Conservation (phyloP, 2,888 invertebrate genomes). For the Apotomis betuletana region DNA sequence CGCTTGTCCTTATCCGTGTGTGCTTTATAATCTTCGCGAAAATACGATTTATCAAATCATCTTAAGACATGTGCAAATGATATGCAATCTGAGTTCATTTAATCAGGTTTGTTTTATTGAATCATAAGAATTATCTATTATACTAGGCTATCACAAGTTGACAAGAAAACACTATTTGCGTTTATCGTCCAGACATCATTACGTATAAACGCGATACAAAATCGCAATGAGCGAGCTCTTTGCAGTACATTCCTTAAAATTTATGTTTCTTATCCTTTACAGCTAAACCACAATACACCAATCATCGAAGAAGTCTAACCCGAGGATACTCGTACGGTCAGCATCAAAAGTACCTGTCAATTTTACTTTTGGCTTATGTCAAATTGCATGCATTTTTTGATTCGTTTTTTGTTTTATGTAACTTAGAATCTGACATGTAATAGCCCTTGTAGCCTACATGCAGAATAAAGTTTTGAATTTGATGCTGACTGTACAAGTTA, state of each 20-base stretch:
- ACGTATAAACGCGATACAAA: constrained; percentile 12
- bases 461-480: too few species aligned
- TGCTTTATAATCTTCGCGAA: too few species aligned
- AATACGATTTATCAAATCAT: too few species aligned
- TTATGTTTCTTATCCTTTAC: constrained; percentile 21
- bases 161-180: constrained; percentile 54
- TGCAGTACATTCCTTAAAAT: constrained; percentile 21
- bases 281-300: constrained; percentile 10
- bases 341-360: too few species aligned
- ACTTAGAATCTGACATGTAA: too few species aligned
- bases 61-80: not conserved
- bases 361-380: too few species aligned
- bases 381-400: too few species aligned
- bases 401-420: too few species aligned
- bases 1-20: too few species aligned
- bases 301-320: constrained; percentile 1
- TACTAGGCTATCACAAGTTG: constrained; percentile 26
- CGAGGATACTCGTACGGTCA: not conserved
- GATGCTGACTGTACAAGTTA: too few species aligned
- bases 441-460: too few species aligned
- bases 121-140: constrained; percentile 28
- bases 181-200: not conserved
- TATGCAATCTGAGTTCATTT: not conserved
- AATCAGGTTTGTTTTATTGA: constrained; percentile 9
- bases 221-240: not conserved